Evolutionary conservation across 2,797 vertebrate species (phyloP).

Genomic region (Danio jaintianensis): DNA sequence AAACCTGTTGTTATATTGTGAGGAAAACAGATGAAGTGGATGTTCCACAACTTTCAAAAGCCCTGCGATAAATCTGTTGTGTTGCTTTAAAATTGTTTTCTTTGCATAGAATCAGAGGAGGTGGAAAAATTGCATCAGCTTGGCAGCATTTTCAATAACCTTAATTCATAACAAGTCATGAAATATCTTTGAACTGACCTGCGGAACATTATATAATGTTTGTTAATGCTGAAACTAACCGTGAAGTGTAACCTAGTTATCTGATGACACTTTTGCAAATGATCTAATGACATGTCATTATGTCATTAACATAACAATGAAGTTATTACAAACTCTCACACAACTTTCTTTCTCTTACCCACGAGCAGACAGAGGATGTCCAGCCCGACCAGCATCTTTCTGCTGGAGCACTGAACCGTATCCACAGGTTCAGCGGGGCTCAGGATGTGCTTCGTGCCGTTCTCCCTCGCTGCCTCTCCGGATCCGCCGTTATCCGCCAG

Average conservation of each 20-base stretch:
- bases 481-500: slow-evolving; percentile 71
- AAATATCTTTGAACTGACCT: not conserved
- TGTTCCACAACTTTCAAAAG: not conserved
- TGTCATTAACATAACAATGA: not conserved
- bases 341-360: slow-evolving; percentile 70
- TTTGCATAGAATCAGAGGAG: not conserved
- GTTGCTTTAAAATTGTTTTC: slow-evolving; percentile 3
- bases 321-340: not conserved
- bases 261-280: not conserved
- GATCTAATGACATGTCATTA: not conserved
- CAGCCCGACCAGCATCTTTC: slow-evolving; percentile 79
- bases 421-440: slow-evolving; percentile 57
- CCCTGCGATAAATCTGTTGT: slow-evolving; percentile 7
- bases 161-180: not conserved
- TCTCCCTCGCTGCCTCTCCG: slow-evolving; percentile 74
- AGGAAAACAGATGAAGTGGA: slow-evolving; percentile 15
- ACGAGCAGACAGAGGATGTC: slow-evolving; percentile 80
- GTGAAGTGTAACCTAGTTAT: not conserved
- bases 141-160: not conserved
- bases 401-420: slow-evolving; percentile 72
- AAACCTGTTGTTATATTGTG: slow-evolving; percentile 18
- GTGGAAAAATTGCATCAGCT: not conserved
- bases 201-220: not conserved
- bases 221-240: not conserved
- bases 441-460: slow-evolving; percentile 73